Evolutionary conservation across 2,113 vertebrate genomes (phyloP).

Genomic region (Vireo altiloquus): DNA sequence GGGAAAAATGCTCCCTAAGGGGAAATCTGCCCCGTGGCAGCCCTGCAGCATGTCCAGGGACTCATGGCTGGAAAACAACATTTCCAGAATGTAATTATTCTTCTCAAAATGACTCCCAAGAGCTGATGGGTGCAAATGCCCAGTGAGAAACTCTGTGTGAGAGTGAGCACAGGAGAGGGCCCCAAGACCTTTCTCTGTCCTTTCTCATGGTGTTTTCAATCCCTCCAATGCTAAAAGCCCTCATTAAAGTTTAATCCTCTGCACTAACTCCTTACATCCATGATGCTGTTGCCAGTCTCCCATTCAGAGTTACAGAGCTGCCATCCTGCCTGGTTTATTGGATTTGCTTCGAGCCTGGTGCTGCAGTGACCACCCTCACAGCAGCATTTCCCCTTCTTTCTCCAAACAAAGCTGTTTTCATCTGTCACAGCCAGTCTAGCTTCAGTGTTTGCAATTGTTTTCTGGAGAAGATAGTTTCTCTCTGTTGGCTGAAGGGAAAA

Average conservation of each 20-base stretch:
- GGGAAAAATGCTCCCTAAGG: rapidly evolving
- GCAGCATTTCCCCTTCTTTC: not conserved
- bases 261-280: not conserved
- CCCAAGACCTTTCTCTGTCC: not conserved
- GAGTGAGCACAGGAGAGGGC: not conserved
- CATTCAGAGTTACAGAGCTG: not conserved
- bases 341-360: rapidly evolving
- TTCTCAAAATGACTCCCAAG: rapidly evolving
- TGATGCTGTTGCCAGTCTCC: rapidly evolving
- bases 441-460: not conserved
- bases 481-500: not conserved
- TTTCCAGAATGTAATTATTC: not conserved
- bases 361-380: not conserved
- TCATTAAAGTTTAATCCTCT: not conserved
- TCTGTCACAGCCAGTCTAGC: not conserved
- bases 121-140: rapidly evolving
- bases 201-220: not conserved
- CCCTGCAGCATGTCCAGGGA: rapidly evolving
- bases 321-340: not conserved
- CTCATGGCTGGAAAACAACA: not conserved
- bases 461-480: not conserved
- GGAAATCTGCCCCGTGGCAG: not conserved
- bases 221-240: not conserved
- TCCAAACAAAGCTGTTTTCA: not conserved
- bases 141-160: rapidly evolving